Conservation (phyloP, 2,113 vertebrate species). For the Marcusenius ussheri region DNA sequence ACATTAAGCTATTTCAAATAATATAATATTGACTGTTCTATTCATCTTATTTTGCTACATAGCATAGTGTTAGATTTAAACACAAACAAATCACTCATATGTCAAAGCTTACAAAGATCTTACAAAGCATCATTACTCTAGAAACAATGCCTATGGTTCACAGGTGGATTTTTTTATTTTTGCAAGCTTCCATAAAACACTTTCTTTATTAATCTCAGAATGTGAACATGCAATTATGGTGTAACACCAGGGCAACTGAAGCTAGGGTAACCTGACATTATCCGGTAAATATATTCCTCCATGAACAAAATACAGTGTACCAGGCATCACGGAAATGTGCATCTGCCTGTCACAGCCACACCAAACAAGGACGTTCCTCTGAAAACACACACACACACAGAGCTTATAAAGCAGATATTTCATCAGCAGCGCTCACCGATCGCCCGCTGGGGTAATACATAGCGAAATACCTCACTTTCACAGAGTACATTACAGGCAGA, state of each 20-base stretch:
- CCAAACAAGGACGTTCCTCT: neutral
- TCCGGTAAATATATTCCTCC: neutral
- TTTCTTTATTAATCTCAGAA: slow-evolving; percentile 4
- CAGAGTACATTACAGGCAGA: neutral
- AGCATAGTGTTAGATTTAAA: neutral
- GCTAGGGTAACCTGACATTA: neutral
- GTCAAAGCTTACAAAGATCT: neutral
- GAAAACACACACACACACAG: neutral
- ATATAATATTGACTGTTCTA: neutral
- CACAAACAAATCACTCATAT: neutral
- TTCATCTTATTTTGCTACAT: neutral
- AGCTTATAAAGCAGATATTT: neutral
- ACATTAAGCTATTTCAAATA: neutral
- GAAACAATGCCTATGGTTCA: neutral
- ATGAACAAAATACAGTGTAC: neutral
- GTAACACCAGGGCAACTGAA: neutral
- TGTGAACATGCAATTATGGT: neutral
- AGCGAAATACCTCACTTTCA: neutral
- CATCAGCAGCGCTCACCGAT: neutral
- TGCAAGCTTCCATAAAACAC: neutral
- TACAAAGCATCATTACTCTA: neutral
- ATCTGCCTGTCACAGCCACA: neutral
- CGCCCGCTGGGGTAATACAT: neutral
- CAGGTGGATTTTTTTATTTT: neutral
- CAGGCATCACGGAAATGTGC: neutral